These are phyloP conservation scores for Apodemia duryi DNA, from an alignment of 2,888 invertebrate genomes.

Conservation along the genomic window DNA sequence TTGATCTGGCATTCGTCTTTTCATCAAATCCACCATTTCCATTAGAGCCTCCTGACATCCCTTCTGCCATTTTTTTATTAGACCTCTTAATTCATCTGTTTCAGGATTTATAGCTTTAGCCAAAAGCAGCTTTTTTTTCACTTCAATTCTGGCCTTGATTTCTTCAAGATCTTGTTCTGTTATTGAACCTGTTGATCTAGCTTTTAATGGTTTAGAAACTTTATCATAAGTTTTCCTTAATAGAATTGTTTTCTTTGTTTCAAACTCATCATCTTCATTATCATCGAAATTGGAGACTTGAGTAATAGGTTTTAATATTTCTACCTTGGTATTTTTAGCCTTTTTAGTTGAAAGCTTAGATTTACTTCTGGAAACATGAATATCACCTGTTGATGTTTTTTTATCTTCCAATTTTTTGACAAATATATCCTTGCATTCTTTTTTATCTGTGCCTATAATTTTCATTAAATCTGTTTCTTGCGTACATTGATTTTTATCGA, in stretches of 20 bases:
- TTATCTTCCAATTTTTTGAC: conserved; percentile 39
- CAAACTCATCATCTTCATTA: conserved; percentile 59
- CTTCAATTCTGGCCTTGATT: conserved; percentile 57
- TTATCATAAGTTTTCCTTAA: conserved; percentile 60
- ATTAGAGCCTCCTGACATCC: conserved; percentile 75
- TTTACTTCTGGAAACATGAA: conserved; percentile 30
- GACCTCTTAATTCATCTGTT: conserved; percentile 61
- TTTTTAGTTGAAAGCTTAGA: conserved; percentile 26
- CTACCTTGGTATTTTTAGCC: conserved; percentile 24
- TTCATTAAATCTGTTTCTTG: not conserved
- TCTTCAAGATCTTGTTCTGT: conserved; percentile 65
- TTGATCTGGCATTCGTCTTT: conserved; percentile 56
- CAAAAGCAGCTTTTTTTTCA: conserved; percentile 59
- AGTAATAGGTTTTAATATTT: conserved; percentile 34
- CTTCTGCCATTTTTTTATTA: conserved; percentile 75
- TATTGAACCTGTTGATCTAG: conserved; percentile 68
- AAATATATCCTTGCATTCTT: conserved; percentile 33
- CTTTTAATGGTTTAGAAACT: conserved; percentile 51
- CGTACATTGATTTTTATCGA: conserved; percentile 17
- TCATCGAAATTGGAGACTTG: conserved; percentile 41
- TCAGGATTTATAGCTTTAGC: conserved; percentile 60
- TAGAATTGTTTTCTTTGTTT: conserved; percentile 56
- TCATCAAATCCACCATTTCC: conserved; percentile 68
- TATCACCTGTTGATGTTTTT: conserved; percentile 37
- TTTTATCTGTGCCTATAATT: conserved; percentile 9